Evolutionary conservation across 2,797 vertebrate genomes (phyloP), one percentile per base, ranked within the genome.

Genomic region (Esox lucius): DNA sequence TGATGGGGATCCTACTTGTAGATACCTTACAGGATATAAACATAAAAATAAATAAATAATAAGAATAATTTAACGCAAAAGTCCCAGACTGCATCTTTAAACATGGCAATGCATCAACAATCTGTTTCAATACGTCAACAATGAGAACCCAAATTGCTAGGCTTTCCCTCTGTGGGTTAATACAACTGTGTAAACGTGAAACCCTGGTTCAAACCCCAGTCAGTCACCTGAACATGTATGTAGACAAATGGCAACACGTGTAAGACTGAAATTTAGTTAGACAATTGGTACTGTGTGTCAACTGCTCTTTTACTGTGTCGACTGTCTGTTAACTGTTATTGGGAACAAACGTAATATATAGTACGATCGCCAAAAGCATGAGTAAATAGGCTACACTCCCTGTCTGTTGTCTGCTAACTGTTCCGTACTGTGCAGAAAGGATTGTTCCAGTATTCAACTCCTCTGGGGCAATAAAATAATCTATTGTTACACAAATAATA

Each of bases 361-460:
- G 42, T 46, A 31, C 79, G 67, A 68, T 9, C 9, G 5, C 33
- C 7, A 73, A 51, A 49, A 49, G 42, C 8, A 22, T 39, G 35
- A n/a, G 31, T 59, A 65, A 26, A 31, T 73, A 64, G 33, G 62
- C 17, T n/a, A 17, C 22, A 73, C 8, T 48, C 7, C 33, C 62
- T 7, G 70, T 51, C 62, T 46, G 46, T 46, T 46, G 42, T 46
- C 42, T 46, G 46, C 2, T 28, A 42, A 69, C 39, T 78, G 69
- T 79, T 26, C 81, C 72, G 70, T 46, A 61, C 16, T 69, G 28
- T 79, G 69, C 67, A 75, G 76, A 15, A 75, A 42, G 64, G 17
- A 80, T 81, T 68, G 42, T 84, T 72, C 62, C 49, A 82, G 74
- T 72, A 42, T 75, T 85, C 19, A 56, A 78, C 76, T 59, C 68